Percentiles rank a stretch among this genome's conserved stretches.
Evolutionary conservation across 2,888 invertebrate species (phyloP).

Genomic region (Loripinus fragilis): DNA sequence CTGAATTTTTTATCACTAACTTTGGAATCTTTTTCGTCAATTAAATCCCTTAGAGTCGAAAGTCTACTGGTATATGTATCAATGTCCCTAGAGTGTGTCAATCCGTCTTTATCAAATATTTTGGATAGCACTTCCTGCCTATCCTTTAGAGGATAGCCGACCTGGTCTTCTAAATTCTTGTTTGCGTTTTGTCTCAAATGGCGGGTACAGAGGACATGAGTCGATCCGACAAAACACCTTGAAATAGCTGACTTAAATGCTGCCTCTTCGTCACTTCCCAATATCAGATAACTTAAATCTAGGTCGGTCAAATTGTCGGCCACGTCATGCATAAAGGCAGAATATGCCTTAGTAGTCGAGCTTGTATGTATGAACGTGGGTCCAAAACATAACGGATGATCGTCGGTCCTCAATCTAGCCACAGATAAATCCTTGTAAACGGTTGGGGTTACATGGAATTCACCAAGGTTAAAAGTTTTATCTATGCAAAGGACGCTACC

Average conservation of each 20-base stretch:
- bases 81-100: background rate
- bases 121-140: background rate
- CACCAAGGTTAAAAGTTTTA: slow-evolving; percentile 16
- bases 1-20: background rate
- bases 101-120: slow-evolving; percentile 9
- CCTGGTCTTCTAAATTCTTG: slow-evolving; percentile 28
- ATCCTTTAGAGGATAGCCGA: slow-evolving; percentile 2
- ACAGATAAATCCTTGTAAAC: slow-evolving; percentile 16
- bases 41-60: background rate
- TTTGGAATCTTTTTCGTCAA: background rate
- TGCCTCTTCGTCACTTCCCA: slow-evolving; percentile 15
- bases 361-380: slow-evolving; percentile 9
- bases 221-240: slow-evolving; percentile 1
- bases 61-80: background rate
- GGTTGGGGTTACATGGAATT: slow-evolving; percentile 17
- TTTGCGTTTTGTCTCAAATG: slow-evolving; percentile 47
- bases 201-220: slow-evolving; percentile 6
- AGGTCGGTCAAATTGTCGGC: slow-evolving; percentile 14
- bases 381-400: slow-evolving; percentile 23
- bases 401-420: background rate
- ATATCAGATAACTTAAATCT: background rate
- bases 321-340: slow-evolving; percentile 10
- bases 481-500: slow-evolving; percentile 10
- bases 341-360: slow-evolving; percentile 3
- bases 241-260: slow-evolving; percentile 5